phyloP scores from a whole-genome alignment of 1,140 invertebrate species.

The Rhizoglyphus robini region DNA sequence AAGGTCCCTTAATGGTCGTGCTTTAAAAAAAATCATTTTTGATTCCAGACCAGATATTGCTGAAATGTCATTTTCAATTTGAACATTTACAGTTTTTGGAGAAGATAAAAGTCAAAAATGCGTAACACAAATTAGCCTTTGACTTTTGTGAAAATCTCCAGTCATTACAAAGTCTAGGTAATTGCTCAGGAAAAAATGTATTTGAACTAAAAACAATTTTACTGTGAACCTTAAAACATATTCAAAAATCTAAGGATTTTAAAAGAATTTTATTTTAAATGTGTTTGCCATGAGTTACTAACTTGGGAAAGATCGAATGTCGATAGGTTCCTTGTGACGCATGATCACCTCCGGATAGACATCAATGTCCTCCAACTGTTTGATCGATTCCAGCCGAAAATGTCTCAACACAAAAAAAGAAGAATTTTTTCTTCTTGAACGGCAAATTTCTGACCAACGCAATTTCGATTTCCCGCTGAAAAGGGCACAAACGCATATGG shows the following conservation, averaged over 20 bases:
- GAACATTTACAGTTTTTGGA: no score
- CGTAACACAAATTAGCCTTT: no score
- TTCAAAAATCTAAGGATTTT: not conserved
- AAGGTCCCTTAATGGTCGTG: no score
- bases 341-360: not conserved
- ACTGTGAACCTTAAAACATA: not conserved
- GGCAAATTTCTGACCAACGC: conserved; percentile 32
- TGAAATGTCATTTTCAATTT: no score
- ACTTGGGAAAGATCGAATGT: not conserved
- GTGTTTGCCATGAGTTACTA: not conserved
- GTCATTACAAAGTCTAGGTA: no score
- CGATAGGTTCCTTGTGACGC: not conserved
- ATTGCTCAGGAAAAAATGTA: no score
- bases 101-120: no score
- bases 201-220: no score
- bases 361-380: not conserved
- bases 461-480: conserved; percentile 34
- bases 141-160: no score
- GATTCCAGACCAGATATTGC: no score
- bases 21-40: no score
- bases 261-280: no score
- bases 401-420: conserved; percentile 34
- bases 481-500: conserved; percentile 34
- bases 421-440: conserved; percentile 43
- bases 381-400: not conserved